Base-by-base conservation (phyloP, 2,113 vertebrate genomes). In the Tricholaema leucomelas region DNA sequence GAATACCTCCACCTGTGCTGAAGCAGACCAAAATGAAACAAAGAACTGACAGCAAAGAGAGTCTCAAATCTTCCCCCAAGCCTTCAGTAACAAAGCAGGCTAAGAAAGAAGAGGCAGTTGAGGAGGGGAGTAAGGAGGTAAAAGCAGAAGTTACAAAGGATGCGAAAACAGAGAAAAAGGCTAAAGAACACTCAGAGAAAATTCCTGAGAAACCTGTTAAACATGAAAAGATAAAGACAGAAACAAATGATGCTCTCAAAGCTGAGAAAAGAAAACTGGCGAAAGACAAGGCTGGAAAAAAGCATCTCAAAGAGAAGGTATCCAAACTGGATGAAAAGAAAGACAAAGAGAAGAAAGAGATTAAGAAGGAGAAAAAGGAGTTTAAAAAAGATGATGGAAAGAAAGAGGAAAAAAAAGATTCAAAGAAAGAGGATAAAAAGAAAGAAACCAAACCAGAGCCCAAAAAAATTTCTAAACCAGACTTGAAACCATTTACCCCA, bases 271-370 rank as follows among this genome's bases (percentile, higher is more conserved):
- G 99, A 94, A 99, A 99, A 96, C 60, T 98, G 70, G 92, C 96
- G 67, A 99, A 98, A 93, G 99, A 99, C 65, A 99, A 99, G 85
- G 96, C 90, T 36, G 96, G 97, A 27, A 99, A 99, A 96, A 98
- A 98, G 87, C 98, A 98, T 91, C 96, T 98, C 9, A 99, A 99
- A 94, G 99, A 99, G 92, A 99, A 98, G 95, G 94, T 98, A 23
- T 98, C 98, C n/a, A 99, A 99, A 95, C 97, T 99, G 84, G 99
- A 99, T 60, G 99, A 99, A 92, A 99, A 99, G 89, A 99, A 98
- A 95, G 99, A 99, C 94, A 99, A 99, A 92, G 99, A 99, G 95
- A 99, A 99, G 95, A 99, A 98, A 92, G 99, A 99, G 81, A 98
- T 98, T 46, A 99, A 99, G 88, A 99, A 98, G 67, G 98, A 98